A percentile compares a stretch with the other conserved stretches of the same genome.
Evolutionary conservation across 2,113 vertebrate species (phyloP).

Genomic region (Eudyptes chrysolophus): DNA sequence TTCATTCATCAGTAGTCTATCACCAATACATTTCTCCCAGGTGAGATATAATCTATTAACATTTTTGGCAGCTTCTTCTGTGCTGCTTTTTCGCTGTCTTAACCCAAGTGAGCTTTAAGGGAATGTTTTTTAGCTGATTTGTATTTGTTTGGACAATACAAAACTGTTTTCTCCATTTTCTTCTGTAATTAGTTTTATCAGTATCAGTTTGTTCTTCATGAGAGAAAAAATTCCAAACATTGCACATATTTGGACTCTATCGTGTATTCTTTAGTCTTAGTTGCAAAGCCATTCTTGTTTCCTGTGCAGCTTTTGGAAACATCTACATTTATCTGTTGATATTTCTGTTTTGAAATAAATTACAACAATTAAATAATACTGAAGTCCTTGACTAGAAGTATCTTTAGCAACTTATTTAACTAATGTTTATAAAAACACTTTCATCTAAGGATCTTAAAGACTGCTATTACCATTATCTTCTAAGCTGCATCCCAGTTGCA

Average conservation of each 20-base stretch:
- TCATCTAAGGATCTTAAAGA: neutral
- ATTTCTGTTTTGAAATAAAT: slow-evolving; percentile 6
- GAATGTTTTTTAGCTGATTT: neutral
- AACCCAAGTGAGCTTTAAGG: slow-evolving; percentile 2
- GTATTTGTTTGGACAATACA: neutral
- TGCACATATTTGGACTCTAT: neutral
- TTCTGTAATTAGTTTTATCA: slow-evolving; percentile 31
- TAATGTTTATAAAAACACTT: neutral
- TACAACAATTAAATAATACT: neutral
- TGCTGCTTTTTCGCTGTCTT: neutral
- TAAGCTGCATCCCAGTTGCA: slow-evolving; percentile 10
- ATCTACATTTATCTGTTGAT: neutral
- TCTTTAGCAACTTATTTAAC: slow-evolving; percentile 27
- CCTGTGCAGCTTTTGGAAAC: neutral
- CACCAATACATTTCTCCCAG: neutral
- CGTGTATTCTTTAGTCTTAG: neutral
- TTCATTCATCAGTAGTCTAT: neutral
- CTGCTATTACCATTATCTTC: neutral
- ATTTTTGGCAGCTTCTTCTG: slow-evolving; percentile 1
- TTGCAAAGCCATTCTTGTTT: neutral
- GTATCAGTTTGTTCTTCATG: neutral
- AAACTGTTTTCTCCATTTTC: neutral
- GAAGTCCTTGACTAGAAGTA: neutral
- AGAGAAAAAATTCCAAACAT: neutral
- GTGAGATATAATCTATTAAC: slow-evolving; percentile 42